Evolutionary conservation across 2,113 vertebrate species (phyloP), one percentile per base, ranked within the genome.

Genomic region (Prionailurus viverrinus): DNA sequence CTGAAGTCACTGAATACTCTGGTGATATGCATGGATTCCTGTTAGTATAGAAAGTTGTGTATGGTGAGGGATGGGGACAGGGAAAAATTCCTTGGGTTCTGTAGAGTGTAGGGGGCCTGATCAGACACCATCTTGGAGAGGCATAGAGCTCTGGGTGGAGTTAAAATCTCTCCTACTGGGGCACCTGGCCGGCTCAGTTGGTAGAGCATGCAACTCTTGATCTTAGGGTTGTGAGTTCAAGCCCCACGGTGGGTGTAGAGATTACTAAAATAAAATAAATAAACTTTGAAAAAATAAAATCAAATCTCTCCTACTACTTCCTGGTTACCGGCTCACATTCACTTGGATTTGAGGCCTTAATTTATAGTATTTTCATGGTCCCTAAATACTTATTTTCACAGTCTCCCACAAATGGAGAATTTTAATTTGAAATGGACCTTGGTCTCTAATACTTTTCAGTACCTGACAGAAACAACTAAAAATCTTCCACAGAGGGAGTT

Each of bases 381-480:
- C 63, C 51, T 63, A 41, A 95, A 94, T 45, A 45, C 39, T 39
- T 31, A 31, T 76, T 76, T 76, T 76, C 27, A 10, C 14, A 2
- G 73, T 48, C 53, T 29, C 51, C 61, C n/a, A 19, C 68, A 76
- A 94, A 45, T 89, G 13, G 58, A 83, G 48, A 51, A 45, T 95
- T 95, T 78, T 92, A 63, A 63, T 95, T 78, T 78, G 65, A 92
- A 95, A 31, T 55, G 41, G 58, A 58, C 33, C 31, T 94, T 23
- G 10, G 36, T 66, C 73, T 97, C 7, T 89, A 85, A 76, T 65
- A n/a, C 16, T 94, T 68, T 86, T 76, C 12, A 21, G 58, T 82
- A 92, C 45, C 29, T 80, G 10, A 21, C 78, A 81, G 31, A 79
- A 97, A 51, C 21, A 41, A 61, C 63, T 23, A 48, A n/a, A 95